Conservation (phyloP, 2,888 invertebrate species). For the Calliopum simillimum region DNA sequence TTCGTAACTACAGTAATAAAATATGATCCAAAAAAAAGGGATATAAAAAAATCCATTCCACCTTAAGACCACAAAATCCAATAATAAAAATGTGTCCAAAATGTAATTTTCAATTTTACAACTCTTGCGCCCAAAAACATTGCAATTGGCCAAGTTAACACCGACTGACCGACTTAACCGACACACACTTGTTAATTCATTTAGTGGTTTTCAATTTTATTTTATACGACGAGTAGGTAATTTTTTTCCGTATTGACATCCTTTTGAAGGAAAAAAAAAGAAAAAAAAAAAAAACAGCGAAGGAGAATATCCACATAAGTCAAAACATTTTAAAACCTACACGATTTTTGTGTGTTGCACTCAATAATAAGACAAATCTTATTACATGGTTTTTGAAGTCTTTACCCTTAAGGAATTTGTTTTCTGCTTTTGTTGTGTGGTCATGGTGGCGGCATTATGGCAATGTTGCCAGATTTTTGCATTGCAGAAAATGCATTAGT, state of each 20-base stretch:
- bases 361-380: slow-evolving; percentile 38
- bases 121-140: background rate
- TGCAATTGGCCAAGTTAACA: background rate
- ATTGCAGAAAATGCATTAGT: too few relatives aligned
- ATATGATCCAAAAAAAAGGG: too few relatives aligned
- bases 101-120: slow-evolving; percentile 36
- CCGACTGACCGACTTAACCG: background rate
- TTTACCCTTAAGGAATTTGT: slow-evolving; percentile 1
- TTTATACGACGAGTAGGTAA: too few relatives aligned
- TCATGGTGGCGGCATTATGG: too few relatives aligned
- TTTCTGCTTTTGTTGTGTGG: too few relatives aligned
- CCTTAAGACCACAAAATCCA: slow-evolving; percentile 22
- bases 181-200: slow-evolving; percentile 19
- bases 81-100: slow-evolving; percentile 36
- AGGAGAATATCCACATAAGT: background rate
- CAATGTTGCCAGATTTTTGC: too few relatives aligned
- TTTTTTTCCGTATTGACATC: too few relatives aligned
- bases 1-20: too few relatives aligned
- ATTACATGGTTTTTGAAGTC: slow-evolving; percentile 35
- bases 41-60: slow-evolving; percentile 11
- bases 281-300: too few relatives aligned
- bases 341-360: slow-evolving; percentile 23
- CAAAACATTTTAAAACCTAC: slow-evolving; percentile 9
- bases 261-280: too few relatives aligned
- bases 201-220: background rate